These are phyloP conservation scores for Lucifuga dentata DNA, from an alignment of 2,113 vertebrate species.

Conservation along the genomic window DNA sequence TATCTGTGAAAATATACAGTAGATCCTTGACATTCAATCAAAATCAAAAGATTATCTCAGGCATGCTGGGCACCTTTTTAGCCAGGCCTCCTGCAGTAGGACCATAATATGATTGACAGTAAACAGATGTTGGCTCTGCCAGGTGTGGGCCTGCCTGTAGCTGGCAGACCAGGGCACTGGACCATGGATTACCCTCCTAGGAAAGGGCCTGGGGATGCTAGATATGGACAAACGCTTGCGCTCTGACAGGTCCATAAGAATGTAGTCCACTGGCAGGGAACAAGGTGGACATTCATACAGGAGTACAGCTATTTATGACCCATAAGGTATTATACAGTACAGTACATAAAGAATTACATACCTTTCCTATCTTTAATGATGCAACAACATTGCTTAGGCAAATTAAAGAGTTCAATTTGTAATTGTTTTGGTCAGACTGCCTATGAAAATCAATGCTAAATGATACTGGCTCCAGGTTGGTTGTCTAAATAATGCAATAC, in stretches of 20 bases:
- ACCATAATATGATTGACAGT: slow-evolving; percentile 85
- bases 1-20: too few relatives aligned
- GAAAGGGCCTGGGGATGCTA: slow-evolving; percentile 83
- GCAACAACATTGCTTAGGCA: not conserved
- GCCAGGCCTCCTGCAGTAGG: slow-evolving; percentile 87
- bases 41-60: not conserved
- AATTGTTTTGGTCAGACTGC: not conserved
- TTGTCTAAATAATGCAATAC: slow-evolving; percentile 1
- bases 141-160: slow-evolving; percentile 75
- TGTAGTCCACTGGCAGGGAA: slow-evolving; percentile 87
- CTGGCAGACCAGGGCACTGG: slow-evolving; percentile 88
- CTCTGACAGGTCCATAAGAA: slow-evolving; percentile 88
- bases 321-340: too few relatives aligned
- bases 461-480: not conserved
- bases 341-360: too few relatives aligned
- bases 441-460: slow-evolving; percentile 1
- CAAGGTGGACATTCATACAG: too few relatives aligned
- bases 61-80: slow-evolving; percentile 79
- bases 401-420: not conserved
- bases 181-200: slow-evolving; percentile 83
- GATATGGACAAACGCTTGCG: slow-evolving; percentile 85
- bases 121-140: slow-evolving; percentile 87
- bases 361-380: too few relatives aligned
- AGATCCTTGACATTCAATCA: too few relatives aligned
- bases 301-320: too few relatives aligned